phyloP scores from a whole-genome alignment of 1,140 invertebrate species.

The Drosophila sucinea region DNA sequence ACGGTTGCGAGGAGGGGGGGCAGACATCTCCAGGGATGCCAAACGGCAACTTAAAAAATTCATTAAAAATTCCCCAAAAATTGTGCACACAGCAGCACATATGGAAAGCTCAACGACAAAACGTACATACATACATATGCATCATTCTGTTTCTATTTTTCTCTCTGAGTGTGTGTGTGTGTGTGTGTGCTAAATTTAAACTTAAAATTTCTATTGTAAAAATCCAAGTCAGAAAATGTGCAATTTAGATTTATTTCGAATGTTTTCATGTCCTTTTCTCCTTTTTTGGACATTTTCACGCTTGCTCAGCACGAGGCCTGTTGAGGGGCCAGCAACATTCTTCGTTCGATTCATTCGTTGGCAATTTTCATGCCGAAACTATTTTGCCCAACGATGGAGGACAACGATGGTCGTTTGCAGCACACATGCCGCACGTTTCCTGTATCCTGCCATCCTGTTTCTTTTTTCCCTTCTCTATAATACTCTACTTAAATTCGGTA shows the following conservation, averaged over 20 bases:
- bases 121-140: conserved; percentile 5
- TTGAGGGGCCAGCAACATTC: conserved; percentile 29
- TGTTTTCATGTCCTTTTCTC: conserved; percentile 58
- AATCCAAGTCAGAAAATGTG: conserved; percentile 24
- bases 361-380: conserved; percentile 67
- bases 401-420: conserved; percentile 52
- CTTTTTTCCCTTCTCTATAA: conserved; percentile 28
- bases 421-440: conserved; percentile 72
- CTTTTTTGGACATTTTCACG: conserved; percentile 57
- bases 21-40: conserved; percentile 52
- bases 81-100: conserved; percentile 37
- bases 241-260: conserved; percentile 71
- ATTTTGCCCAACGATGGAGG: conserved; percentile 47
- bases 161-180: conserved; percentile 11
- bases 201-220: conserved; percentile 62
- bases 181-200: conserved; percentile 47
- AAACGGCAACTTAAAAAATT: conserved; percentile 64
- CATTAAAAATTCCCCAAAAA: conserved; percentile 68
- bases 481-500: background rate
- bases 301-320: conserved; percentile 48
- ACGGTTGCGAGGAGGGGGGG: background rate
- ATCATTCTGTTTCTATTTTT: conserved; percentile 8
- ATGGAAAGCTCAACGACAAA: conserved; percentile 13
- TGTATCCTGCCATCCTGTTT: conserved; percentile 41
- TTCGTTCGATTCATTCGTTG: conserved; percentile 59